Base-by-base conservation (phyloP, 1,140 invertebrate genomes). In the Varroa destructor region DNA sequence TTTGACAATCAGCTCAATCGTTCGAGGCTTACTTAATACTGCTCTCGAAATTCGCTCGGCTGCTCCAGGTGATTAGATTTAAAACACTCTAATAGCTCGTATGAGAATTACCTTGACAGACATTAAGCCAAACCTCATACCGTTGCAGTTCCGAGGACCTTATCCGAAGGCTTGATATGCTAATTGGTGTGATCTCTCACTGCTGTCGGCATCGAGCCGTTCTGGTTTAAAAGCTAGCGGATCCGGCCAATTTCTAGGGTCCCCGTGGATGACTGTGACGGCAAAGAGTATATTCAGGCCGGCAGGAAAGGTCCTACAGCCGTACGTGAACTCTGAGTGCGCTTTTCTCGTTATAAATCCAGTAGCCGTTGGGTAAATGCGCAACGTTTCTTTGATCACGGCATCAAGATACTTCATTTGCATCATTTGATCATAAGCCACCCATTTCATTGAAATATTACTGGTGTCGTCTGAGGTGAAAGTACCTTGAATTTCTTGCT, bases 341-440 rank as follows among this genome's bases (percentile, higher is more conserved):
- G 61, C 10, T 40, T 25, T 14, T 37, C 61, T 1, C 37, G 61
- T 67, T 12, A 14, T 67, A 37, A 67, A 67, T 12, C 61, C 61
- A 10, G 61, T 67, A 46, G 61, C 61, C 12, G 61, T 12, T 3
- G 61, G 61, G 40, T 67, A 67, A 67, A 67, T 12, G 40, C 61
- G 40, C n/a, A 67, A 8, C 14, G 46, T 46, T 37, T 67, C 61
- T 12, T 67, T 67, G 14, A 67, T 67, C 1, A 67, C 61, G 12
- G 12, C 46, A 40, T 67, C 61, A 2, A 67, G 36, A 40, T 67
- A 67, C 3, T 40, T n/a, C 12, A 67, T 40, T 12, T 67, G 40
- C 61, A 40, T 36, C 14, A 67, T 10, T 40, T n/a, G 14, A 46
- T 1, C 12, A 40, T 67, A 67, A 5, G 14, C 61, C 40, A 40